These are phyloP conservation scores for Trogon surrucura DNA, from an alignment of 2,113 vertebrate genomes.

Conservation along the genomic window DNA sequence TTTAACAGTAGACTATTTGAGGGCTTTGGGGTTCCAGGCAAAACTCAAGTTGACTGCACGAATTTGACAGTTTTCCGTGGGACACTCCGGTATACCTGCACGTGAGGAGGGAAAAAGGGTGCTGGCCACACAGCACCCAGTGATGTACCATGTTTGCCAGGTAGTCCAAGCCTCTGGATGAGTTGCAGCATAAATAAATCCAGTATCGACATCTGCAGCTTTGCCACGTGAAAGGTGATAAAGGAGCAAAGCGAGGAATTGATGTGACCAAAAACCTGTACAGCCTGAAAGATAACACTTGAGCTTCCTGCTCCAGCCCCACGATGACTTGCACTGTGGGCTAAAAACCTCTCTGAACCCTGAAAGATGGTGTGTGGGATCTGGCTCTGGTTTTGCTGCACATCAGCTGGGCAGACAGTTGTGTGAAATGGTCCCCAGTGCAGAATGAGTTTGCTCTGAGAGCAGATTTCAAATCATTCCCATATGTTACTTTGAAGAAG, in stretches of 20 bases:
- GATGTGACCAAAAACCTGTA: neutral
- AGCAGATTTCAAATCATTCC: constrained; percentile 93
- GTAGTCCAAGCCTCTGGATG: neutral
- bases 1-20: neutral
- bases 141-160: neutral
- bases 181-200: neutral
- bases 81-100: neutral
- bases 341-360: constrained; percentile 87
- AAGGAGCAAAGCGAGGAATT: neutral
- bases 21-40: neutral
- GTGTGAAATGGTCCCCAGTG: constrained; percentile 85
- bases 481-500: constrained; percentile 93
- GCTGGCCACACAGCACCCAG: neutral
- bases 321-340: constrained; percentile 82
- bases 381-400: constrained; percentile 87
- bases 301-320: constrained; percentile 87
- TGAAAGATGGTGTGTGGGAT: constrained; percentile 83
- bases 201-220: neutral
- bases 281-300: constrained; percentile 77
- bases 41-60: neutral
- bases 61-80: neutral
- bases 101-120: neutral
- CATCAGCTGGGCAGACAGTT: constrained; percentile 85
- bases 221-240: neutral
- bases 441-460: constrained; percentile 91